Base-by-base conservation (phyloP, 2,888 invertebrate species). In the Sussaba pulchella region DNA sequence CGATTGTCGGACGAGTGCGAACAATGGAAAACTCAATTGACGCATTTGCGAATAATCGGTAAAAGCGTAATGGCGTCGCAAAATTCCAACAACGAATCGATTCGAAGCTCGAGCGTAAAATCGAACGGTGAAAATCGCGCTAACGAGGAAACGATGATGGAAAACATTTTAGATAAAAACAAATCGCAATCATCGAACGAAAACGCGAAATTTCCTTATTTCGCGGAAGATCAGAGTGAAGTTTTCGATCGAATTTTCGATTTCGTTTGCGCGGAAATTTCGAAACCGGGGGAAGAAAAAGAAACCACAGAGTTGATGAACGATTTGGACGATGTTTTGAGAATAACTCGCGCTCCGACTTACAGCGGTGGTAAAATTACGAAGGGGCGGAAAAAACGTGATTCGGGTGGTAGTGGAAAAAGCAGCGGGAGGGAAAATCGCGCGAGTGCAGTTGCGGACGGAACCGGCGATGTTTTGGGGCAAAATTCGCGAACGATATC, bases 1-100 rank as follows among this genome's bases (percentile, higher is more conserved):
- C 59, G 80, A 59, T 69, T 87, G 41, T 82, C 83, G 43, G 89
- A 90, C 17, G 92, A 92, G 78, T 92, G 91, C 61, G 57, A 83
- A 54, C 92, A 92, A 76, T 92, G 92, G 92, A 85, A 86, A 69
- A 86, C 77, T 2, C 92, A 91, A 69, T 83, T 91, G 72, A 87
- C 89, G 2, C 91, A 91, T 75, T 85, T 91, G 36, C 85, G 91
- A 80, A 57, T 92, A 41, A 47, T 88, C 43, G 89, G 88, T 0
- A 84, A 81, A 14, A 83, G 72, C 63, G 50, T 66, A 26, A 74
- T n/a, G 19, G 31, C 31, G 14, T 14, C 39, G 45, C 45, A 21
- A 12, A 61, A 78, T 31, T 31, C 36, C 70, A 24, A 24, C 3
- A 64, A 69, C 43, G 74, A 70, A 36, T 54, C 6, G 9, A 61